Evolutionary conservation across 2,797 vertebrate genomes (phyloP).

Genomic region (Chaetodon trifasciatus): DNA sequence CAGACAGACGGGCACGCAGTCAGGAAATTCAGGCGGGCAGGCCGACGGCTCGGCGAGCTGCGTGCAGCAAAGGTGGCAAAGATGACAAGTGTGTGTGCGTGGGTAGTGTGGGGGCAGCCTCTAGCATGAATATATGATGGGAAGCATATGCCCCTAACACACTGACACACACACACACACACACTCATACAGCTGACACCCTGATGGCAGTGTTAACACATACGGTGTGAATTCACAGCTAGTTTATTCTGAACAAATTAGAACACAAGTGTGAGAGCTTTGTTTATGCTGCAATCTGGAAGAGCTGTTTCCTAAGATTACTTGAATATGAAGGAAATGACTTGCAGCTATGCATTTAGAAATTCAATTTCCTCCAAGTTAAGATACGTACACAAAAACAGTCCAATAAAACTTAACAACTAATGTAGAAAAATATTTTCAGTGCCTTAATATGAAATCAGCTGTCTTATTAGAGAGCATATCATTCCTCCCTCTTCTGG

Average conservation of each 20-base stretch:
- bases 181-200: conserved; percentile 36
- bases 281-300: conserved; percentile 45
- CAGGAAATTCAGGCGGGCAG: conserved; percentile 52
- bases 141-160: conserved; percentile 78
- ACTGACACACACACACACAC: conserved; percentile 35
- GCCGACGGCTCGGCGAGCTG: conserved; percentile 50
- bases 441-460: conserved; percentile 41
- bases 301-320: not conserved
- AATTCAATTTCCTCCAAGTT: not conserved
- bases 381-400: not conserved
- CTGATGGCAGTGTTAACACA: conserved; percentile 65
- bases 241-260: conserved; percentile 65
- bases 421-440: conserved; percentile 9
- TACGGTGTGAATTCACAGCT: conserved; percentile 61
- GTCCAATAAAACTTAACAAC: not conserved
- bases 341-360: not conserved
- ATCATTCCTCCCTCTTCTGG: conserved; percentile 62
- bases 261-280: conserved; percentile 40
- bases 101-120: conserved; percentile 56
- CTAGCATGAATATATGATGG: conserved; percentile 71
- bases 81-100: conserved; percentile 74
- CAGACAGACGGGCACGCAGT: conserved; percentile 56
- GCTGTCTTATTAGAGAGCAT: conserved; percentile 53
- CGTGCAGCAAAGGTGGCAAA: conserved; percentile 75
- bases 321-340: not conserved